Evolutionary conservation across 1,140 invertebrate genomes (phyloP).

Genomic region (Diploscapter pachys): DNA sequence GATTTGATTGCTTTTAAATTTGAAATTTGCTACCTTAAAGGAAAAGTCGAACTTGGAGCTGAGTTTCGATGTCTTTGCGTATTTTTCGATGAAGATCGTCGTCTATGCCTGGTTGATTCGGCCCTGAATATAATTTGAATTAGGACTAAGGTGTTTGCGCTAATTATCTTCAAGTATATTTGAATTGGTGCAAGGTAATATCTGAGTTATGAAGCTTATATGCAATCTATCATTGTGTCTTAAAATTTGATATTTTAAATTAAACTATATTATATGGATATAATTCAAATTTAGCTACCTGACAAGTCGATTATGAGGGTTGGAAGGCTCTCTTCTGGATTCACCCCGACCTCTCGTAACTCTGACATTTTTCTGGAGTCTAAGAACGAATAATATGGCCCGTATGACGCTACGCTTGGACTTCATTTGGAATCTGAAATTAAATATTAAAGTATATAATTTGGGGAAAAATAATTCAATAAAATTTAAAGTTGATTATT

Average conservation of each 20-base stretch:
- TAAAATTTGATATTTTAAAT: too few relatives aligned
- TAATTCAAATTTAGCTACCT: slow-evolving; percentile 5
- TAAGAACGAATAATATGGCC: slow-evolving; percentile 33
- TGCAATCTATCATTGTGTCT: too few relatives aligned
- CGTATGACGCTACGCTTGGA: slow-evolving; percentile 30
- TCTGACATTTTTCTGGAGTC: slow-evolving; percentile 30
- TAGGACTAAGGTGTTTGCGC: neutral
- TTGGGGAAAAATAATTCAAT: too few relatives aligned
- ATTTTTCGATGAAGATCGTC: slow-evolving; percentile 28
- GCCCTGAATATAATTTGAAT: slow-evolving; percentile 9
- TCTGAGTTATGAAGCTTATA: too few relatives aligned
- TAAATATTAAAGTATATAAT: too few relatives aligned
- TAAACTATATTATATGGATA: neutral
- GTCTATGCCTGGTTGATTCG: slow-evolving; percentile 29
- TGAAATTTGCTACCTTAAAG: slow-evolving; percentile 14
- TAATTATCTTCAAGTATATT: too few relatives aligned
- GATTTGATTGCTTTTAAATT: neutral
- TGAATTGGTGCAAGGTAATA: too few relatives aligned
- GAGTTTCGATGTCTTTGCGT: slow-evolving; percentile 24
- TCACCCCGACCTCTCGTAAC: slow-evolving; percentile 14
- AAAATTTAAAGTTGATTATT: too few relatives aligned
- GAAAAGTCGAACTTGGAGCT: slow-evolving; percentile 30
- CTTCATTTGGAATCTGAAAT: slow-evolving; percentile 15
- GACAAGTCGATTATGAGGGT: slow-evolving; percentile 4
- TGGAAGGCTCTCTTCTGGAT: slow-evolving; percentile 21